Evolutionary conservation across 2,888 invertebrate species (phyloP), one percentile per base, ranked within the genome.

Genomic region (Anodontia alba): DNA sequence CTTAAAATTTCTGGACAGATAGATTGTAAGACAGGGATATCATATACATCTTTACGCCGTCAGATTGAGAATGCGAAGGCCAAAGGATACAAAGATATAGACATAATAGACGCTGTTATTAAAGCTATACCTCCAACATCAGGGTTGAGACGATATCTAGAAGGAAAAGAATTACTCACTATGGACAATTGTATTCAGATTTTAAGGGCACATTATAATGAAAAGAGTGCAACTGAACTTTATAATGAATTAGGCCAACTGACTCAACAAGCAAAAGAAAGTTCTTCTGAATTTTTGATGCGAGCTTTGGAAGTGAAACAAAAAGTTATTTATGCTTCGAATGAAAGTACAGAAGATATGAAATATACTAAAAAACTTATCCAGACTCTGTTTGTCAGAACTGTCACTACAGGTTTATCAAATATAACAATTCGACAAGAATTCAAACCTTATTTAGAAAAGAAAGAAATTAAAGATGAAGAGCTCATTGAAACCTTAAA

Each of bases 181-280:
- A 23, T 70, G 29, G 33, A 33, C 5, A 26, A 3, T 70, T 43
- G 29, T 10, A 43, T 43, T 20, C 29, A 43, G 10, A 46, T 70
- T 20, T 36, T 78, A 29, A 66, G 73, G 38, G 38, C 73, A 23
- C 54, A 73, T 38, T 73, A 78, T 42, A 73, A 68, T 17, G 78
- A 73, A 33, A 54, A 73, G 26, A 72, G 72, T 23, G 69, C 76
- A 2, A 71, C 76, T 26, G 78, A 78, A 68, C 73, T 67, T 23
- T 78, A 73, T 66, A 42, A 67, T 51, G 73, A 78, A 73, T 26
- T 78, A 20, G 66, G 73, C 17, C 29, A 67, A 10, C 26, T 69
- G n/a, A 38, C 51, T 0, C 69, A 78, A 23, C n/a, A 23, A 17
- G 36, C 73, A 8, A 73, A 73, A 33, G 78, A 73, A 69, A 26